A percentile compares a stretch with the other conserved stretches of the same genome.
phyloP scores from a whole-genome alignment of 2,113 vertebrate species.

The Onychostoma macrolepis region DNA sequence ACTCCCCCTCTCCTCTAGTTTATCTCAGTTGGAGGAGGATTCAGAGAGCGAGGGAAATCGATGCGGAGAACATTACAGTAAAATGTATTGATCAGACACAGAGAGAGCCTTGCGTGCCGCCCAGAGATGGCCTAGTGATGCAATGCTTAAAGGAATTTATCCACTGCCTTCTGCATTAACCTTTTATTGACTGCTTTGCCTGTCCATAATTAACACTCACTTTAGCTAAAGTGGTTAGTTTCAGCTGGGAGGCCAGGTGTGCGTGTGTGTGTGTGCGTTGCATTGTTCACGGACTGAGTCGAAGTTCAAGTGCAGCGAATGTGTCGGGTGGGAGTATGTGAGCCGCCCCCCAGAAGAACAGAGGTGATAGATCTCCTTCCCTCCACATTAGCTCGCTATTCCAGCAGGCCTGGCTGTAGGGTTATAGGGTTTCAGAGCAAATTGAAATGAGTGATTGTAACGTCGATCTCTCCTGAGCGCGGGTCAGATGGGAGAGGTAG shows the following conservation, averaged over 20 bases:
- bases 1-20: constrained; percentile 36
- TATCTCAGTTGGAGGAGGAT: constrained; percentile 64
- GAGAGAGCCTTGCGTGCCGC: constrained; percentile 85
- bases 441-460: constrained; percentile 85
- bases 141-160: constrained; percentile 97
- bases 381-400: constrained; percentile 82
- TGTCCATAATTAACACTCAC: constrained; percentile 99
- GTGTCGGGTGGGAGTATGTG: constrained; percentile 66
- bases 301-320: constrained; percentile 74
- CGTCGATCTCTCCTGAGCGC: constrained; percentile 80
- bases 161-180: constrained; percentile 99
- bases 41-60: constrained; percentile 77
- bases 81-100: constrained; percentile 97
- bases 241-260: constrained; percentile 70
- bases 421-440: constrained; percentile 81
- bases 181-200: constrained; percentile 99
- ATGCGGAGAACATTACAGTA: constrained; percentile 94
- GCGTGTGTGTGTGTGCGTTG: constrained; percentile 48
- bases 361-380: constrained; percentile 77
- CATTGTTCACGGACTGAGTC: constrained; percentile 49
- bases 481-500: constrained; percentile 79
- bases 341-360: constrained; percentile 68
- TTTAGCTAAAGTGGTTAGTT: constrained; percentile 99
- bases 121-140: constrained; percentile 93
- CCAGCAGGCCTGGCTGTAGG: constrained; percentile 68